These are phyloP conservation scores for Scaptomyza cyrtandrae DNA, from an alignment of 2,888 invertebrate species.

Conservation along the genomic window DNA sequence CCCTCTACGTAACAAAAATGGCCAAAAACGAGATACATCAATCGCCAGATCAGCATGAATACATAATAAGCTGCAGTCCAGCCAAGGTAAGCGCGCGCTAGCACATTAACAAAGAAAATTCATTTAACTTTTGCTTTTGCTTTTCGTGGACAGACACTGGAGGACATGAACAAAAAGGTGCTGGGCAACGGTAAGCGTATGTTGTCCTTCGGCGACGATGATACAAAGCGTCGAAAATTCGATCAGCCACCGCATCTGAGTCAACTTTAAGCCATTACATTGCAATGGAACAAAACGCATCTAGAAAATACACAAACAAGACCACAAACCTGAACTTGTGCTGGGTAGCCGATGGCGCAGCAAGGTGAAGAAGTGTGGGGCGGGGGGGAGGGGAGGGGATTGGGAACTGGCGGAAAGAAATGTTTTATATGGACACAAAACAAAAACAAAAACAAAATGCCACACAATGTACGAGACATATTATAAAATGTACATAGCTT, in stretches of 20 bases:
- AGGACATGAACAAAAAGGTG: conserved; percentile 81
- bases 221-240: conserved; percentile 38
- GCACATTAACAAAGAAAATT: too few relatives aligned
- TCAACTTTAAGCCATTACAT: conserved; percentile 47
- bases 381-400: too few relatives aligned
- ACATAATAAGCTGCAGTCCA: conserved; percentile 82
- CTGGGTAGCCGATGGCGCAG: too few relatives aligned
- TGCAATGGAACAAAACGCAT: too few relatives aligned
- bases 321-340: too few relatives aligned
- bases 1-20: conserved; percentile 87
- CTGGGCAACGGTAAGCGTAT: conserved; percentile 79
- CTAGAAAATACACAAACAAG: too few relatives aligned
- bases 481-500: conserved; percentile 1
- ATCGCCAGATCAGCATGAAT: conserved; percentile 81
- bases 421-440: too few relatives aligned
- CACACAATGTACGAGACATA: too few relatives aligned
- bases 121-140: background rate
- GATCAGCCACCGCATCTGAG: conserved; percentile 41
- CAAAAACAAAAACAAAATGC: too few relatives aligned
- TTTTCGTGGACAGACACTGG: conserved; percentile 68
- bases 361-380: too few relatives aligned
- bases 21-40: conserved; percentile 84
- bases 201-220: conserved; percentile 79
- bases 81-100: conserved; percentile 76
- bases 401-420: too few relatives aligned